These are phyloP conservation scores for Spizaetus ornatus DNA, from an alignment of 2,113 vertebrate species.

Conservation along the genomic window DNA sequence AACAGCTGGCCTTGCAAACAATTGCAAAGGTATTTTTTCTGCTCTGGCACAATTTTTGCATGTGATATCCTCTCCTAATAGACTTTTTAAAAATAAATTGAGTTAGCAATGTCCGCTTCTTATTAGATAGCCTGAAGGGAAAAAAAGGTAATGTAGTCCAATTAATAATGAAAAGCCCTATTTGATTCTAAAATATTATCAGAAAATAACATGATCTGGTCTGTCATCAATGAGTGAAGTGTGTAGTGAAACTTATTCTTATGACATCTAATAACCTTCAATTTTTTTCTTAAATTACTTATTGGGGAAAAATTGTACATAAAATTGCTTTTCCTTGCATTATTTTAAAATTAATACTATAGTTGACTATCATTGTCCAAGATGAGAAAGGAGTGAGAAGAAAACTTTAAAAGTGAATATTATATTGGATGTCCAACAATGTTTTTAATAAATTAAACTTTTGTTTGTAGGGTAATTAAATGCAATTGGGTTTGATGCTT, in stretches of 20 bases:
- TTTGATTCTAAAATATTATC: neutral
- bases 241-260: neutral
- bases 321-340: neutral
- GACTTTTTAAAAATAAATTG: neutral
- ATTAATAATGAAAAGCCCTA: neutral
- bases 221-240: neutral
- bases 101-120: neutral
- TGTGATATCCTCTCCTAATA: neutral
- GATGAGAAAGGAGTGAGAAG: neutral
- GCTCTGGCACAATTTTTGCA: neutral
- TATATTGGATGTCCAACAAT: neutral
- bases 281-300: neutral
- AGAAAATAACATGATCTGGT: neutral
- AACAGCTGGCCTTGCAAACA: neutral
- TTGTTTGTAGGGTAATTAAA: neutral
- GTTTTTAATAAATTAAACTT: neutral
- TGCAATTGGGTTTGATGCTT: neutral
- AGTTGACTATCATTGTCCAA: neutral
- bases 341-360: neutral
- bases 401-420: neutral
- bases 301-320: neutral
- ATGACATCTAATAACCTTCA: neutral
- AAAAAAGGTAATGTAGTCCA: neutral
- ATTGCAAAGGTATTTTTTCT: neutral
- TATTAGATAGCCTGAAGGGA: neutral